Evolutionary conservation across 2,888 invertebrate genomes (phyloP).

Genomic region (Orthonychiurus folsomi): DNA sequence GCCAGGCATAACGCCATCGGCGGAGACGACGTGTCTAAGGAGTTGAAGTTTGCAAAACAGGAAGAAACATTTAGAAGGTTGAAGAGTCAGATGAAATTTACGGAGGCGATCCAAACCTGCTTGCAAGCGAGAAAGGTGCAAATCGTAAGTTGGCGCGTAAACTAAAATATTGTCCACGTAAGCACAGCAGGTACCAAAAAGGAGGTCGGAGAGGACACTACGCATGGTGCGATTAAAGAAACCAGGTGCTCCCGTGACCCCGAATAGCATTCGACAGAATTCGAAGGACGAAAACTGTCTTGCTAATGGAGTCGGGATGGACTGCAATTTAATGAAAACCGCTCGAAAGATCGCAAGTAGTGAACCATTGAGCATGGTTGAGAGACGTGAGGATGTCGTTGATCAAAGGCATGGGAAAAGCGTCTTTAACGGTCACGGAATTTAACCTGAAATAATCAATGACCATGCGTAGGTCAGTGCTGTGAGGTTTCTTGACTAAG

Average conservation of each 20-base stretch:
- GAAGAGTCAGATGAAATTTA: slow-evolving; percentile 38
- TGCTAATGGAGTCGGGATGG: slow-evolving; percentile 38
- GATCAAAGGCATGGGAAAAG: slow-evolving; percentile 43
- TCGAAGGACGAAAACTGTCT: slow-evolving; percentile 44
- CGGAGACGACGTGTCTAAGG: slow-evolving; percentile 41
- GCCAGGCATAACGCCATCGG: slow-evolving; percentile 36
- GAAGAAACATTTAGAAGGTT: slow-evolving; percentile 40
- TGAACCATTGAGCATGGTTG: slow-evolving; percentile 40
- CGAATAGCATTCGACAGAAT: slow-evolving; percentile 43
- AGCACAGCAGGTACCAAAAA: slow-evolving; percentile 26
- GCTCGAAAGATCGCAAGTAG: slow-evolving; percentile 41
- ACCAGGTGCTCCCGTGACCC: slow-evolving; percentile 43
- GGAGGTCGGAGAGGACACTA: slow-evolving; percentile 36
- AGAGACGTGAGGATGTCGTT: slow-evolving; percentile 43
- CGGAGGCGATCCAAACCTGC: slow-evolving; percentile 27
- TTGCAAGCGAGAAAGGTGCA: slow-evolving; percentile 31
- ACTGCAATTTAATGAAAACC: slow-evolving; percentile 43
- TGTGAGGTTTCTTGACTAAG: slow-evolving; percentile 1
- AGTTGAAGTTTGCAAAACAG: slow-evolving; percentile 35
- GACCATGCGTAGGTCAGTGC: not conserved
- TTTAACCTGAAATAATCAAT: slow-evolving; percentile 41
- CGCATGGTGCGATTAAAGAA: slow-evolving; percentile 43
- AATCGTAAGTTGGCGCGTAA: slow-evolving; percentile 28
- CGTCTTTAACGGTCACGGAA: slow-evolving; percentile 40
- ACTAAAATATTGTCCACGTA: slow-evolving; percentile 41